Base-by-base conservation (phyloP, 2,113 vertebrate genomes). In the Hepsetus odoe region DNA sequence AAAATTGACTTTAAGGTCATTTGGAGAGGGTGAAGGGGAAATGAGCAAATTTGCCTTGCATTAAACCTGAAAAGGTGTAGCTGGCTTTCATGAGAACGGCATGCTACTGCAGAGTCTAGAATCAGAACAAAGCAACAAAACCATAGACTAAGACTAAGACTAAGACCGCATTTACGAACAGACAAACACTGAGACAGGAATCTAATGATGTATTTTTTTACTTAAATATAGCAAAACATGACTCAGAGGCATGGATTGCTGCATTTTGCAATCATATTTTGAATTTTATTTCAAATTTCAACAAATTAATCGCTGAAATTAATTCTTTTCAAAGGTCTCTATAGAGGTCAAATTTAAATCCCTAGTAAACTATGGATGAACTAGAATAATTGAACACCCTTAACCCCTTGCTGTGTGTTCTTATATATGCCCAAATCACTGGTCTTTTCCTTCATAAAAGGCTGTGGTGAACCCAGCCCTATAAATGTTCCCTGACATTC, bases 401-500 rank as follows among this genome's bases (percentile, higher is more conserved):
- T n/a, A 7, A 22, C 18, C 61, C 35, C 0, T n/a, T 22, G 33
- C 35, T 65, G 61, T n/a, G 18, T 65, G 61, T 38, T 33, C 61
- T 38, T 38, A 5, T n/a, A 65, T 65, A 62, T 22, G 51, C 51
- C 51, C 51, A 55, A 55, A 9, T 30, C 59, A 38, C 1, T 22
- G 61, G 33, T 65, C 61, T 33, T 22, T 38, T 11, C 18, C n/a
- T 65, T 33, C 61, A 65, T 22, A 20, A 65, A 22, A 65, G 61
- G 32, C 61, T 65, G 61, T 20, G 2, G 16, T 64, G 16, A 32
- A 64, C 5, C 33, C 61, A 38, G 12, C 32, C 61, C 20, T 32
- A 65, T 65, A 65, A 65, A 35, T 10, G n/a, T 56, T 35, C 55
- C 53, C 20, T 74, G 71, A 58, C 51, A 61, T 74, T 46, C 44